These are phyloP conservation scores for Madoqua kirkii DNA, from an alignment of 2,113 vertebrate species.

Conservation along the genomic window DNA sequence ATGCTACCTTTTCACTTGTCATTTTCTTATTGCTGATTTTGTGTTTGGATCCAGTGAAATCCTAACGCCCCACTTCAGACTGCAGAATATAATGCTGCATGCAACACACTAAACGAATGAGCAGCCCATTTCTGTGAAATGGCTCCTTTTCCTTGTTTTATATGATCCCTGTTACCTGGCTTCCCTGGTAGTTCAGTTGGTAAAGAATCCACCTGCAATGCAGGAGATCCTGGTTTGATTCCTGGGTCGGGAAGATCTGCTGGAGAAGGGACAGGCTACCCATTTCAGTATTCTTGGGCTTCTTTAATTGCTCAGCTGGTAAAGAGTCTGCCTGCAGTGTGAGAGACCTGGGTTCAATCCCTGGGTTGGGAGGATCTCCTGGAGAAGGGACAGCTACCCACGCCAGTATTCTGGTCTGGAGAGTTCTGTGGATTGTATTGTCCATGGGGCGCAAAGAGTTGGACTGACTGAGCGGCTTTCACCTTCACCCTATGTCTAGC, in stretches of 20 bases:
- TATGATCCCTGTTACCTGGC: background rate
- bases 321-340: background rate
- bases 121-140: background rate
- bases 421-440: background rate
- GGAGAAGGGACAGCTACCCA: background rate
- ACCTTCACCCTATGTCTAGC: background rate
- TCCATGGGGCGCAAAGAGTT: background rate
- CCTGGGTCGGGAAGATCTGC: background rate
- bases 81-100: background rate
- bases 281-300: background rate
- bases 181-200: background rate
- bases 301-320: background rate
- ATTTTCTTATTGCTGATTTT: background rate
- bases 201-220: background rate
- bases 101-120: background rate
- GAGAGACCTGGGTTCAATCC: background rate
- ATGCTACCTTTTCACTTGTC: background rate
- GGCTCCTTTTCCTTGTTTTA: background rate
- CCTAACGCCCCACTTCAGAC: background rate
- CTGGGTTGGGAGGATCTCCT: background rate
- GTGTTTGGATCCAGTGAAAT: background rate
- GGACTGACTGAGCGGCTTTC: background rate
- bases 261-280: background rate
- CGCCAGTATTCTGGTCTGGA: background rate
- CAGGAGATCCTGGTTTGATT: background rate